Base-by-base conservation (phyloP, 2,888 invertebrate species). In the Epinotia ramella region DNA sequence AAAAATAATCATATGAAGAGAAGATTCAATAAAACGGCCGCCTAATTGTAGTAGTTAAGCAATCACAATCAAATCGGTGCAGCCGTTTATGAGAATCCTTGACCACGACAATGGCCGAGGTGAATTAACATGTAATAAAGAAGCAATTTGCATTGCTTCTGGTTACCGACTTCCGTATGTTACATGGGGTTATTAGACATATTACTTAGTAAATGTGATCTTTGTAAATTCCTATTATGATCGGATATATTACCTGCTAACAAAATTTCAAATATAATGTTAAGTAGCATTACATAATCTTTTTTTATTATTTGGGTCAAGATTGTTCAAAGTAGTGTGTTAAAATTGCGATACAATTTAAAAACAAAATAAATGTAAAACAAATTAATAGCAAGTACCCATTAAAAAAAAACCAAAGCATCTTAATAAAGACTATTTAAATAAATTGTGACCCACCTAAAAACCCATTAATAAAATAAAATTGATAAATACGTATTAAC, bases 41-140 rank as follows among this genome's bases (percentile, higher is more conserved):
- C 20, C 20, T 24, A 60, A 69, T 69, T 60, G 60, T 56, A 67
- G 20, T 57, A 24, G n/a, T 60, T 46, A 11, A 60, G 44, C 24
- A 69, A 69, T 59, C 44, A 24, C n/a, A 69, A 60, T 24, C 44
- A 60, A 57, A 69, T 67, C 56, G 46, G 59, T 69, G 20, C 59
- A 59, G 69, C 44, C 69, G 53, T 65, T 65, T 49, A 16, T 59
- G 28, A 24, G 18, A 56, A 33, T 3, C 44, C 57, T 46, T 62
- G 56, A 63, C 12, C 70, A 40, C 13, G 57, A 65, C 72, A 71
- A 70, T 71, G 46, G 70, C 49, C 16, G 68, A 28, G 59, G 57
- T 65, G 40, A 53, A 59, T 74, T 66, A 75, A 60, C 16, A 11
- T 16, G 59, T 70, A 71, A 71, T 71, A 68, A 73, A 73, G 49